Evolutionary conservation across 1,140 invertebrate species (phyloP).

Genomic region (Bombus sylvicola): DNA sequence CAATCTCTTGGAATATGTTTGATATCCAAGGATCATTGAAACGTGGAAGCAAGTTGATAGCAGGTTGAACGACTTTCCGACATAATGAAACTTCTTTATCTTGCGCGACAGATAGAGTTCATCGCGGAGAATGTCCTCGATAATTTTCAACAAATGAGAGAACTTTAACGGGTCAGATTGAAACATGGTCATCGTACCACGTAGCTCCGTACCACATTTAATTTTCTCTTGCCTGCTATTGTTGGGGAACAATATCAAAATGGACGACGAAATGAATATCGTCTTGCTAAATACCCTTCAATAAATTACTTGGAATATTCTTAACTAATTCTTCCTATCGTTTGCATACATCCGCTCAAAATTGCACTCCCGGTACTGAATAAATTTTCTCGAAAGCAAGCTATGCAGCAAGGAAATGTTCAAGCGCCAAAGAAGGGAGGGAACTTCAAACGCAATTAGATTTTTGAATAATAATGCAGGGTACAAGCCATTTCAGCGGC

Average conservation of each 20-base stretch:
- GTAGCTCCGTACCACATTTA: not conserved
- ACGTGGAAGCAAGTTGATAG: not conserved
- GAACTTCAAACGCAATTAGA: slow-evolving; percentile 10
- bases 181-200: too few relatives aligned
- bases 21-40: too few relatives aligned
- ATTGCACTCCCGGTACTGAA: not conserved
- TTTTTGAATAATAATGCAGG: not conserved
- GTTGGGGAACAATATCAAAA: not conserved
- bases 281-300: not conserved
- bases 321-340: not conserved
- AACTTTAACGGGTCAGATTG: not conserved
- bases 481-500: not conserved
- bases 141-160: not conserved
- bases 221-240: not conserved
- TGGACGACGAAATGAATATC: not conserved
- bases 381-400: not conserved
- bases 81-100: not conserved
- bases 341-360: not conserved
- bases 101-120: not conserved
- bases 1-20: not conserved
- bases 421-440: too few relatives aligned
- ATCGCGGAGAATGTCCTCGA: not conserved
- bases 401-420: not conserved
- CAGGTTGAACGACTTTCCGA: not conserved
- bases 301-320: not conserved